Evolutionary conservation across 1,140 invertebrate genomes (phyloP).

Genomic region (Limonius californicus): DNA sequence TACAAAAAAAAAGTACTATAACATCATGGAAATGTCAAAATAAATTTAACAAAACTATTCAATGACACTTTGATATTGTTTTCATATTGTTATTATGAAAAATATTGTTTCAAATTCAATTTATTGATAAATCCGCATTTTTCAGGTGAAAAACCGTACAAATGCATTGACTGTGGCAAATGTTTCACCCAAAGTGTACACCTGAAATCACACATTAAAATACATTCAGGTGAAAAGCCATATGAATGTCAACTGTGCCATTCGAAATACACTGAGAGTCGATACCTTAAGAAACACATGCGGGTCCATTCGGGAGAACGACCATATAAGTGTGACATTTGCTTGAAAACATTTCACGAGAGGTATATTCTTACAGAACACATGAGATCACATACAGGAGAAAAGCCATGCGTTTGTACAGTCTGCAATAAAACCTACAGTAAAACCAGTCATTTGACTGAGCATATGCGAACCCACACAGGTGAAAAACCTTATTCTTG

Average conservation of each 20-base stretch:
- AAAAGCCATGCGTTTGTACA: neutral
- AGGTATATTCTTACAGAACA: slow-evolving; percentile 31
- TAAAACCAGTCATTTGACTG: slow-evolving; percentile 34
- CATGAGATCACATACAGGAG: neutral
- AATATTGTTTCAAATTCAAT: too few species aligned
- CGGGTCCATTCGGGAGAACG: slow-evolving; percentile 40
- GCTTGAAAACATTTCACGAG: slow-evolving; percentile 22
- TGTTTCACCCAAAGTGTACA: slow-evolving; percentile 32
- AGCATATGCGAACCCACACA: slow-evolving; percentile 36
- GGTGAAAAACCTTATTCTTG: slow-evolving; percentile 37
- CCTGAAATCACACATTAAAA: slow-evolving; percentile 28
- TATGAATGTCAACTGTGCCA: slow-evolving; percentile 29
- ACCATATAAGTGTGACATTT: neutral
- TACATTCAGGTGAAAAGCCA: slow-evolving; percentile 29
- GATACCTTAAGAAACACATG: slow-evolving; percentile 47
- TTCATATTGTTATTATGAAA: too few species aligned
- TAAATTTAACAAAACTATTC: too few species aligned
- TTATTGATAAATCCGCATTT: too few species aligned
- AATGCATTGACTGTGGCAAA: slow-evolving; percentile 39
- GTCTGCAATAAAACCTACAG: slow-evolving; percentile 32
- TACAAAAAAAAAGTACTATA: too few species aligned
- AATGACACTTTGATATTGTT: too few species aligned
- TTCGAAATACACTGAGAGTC: slow-evolving; percentile 41
- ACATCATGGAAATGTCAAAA: too few species aligned
- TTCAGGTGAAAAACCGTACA: slow-evolving; percentile 38